phyloP scores from a whole-genome alignment of 1,140 invertebrate species.

The Drosophila tani region DNA sequence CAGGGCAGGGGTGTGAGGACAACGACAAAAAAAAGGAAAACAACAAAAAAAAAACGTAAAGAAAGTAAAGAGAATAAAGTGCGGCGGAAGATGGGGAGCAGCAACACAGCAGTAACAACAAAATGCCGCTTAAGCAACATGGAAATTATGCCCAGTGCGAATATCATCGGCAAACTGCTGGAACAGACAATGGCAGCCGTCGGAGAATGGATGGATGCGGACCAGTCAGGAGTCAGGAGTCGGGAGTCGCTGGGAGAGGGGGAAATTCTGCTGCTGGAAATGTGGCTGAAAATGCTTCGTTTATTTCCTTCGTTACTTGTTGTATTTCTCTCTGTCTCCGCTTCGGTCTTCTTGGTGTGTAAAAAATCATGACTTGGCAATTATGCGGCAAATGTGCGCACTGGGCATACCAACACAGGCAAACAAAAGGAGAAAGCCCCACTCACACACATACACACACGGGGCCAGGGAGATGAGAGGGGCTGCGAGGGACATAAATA shows the following conservation, averaged over 20 bases:
- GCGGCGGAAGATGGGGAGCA: constrained; percentile 11
- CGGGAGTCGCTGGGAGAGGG: not conserved
- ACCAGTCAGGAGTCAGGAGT: constrained; percentile 5
- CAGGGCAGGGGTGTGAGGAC: not conserved
- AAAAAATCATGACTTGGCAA: constrained; percentile 84
- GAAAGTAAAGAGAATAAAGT: constrained; percentile 3
- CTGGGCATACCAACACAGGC: constrained; percentile 57
- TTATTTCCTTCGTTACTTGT: constrained; percentile 61
- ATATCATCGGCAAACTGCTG: constrained; percentile 72
- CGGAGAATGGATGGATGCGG: constrained; percentile 23
- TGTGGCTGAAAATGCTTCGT: constrained; percentile 55
- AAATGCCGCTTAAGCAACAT: constrained; percentile 82
- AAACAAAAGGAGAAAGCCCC: constrained; percentile 55
- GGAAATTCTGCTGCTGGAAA: constrained; percentile 20
- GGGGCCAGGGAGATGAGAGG: not conserved
- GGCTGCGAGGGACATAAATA: constrained; percentile 61
- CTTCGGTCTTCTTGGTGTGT: constrained; percentile 54
- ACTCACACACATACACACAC: constrained; percentile 15
- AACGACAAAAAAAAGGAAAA: not conserved
- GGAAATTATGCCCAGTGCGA: constrained; percentile 82
- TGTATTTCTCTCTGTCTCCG: constrained; percentile 40
- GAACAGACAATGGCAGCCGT: constrained; percentile 34
- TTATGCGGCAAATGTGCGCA: constrained; percentile 83
- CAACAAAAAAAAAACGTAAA: not conserved
- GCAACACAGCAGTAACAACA: constrained; percentile 55